phyloP scores from a whole-genome alignment of 2,113 vertebrate genomes.

The Scolopax mira region DNA sequence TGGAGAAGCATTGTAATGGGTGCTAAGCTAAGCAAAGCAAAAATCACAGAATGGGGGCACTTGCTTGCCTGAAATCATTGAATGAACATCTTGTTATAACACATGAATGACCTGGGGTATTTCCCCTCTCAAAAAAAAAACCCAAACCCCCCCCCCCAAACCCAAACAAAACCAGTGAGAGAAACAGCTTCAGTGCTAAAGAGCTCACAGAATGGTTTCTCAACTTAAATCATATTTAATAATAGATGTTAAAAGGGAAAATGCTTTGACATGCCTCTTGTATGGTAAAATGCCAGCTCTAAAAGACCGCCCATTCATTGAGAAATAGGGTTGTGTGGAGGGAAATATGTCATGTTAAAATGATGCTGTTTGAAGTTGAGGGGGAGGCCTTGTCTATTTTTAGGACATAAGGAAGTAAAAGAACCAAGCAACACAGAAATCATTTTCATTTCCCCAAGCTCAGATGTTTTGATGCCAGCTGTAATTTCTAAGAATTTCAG shows the following conservation, averaged over 20 bases:
- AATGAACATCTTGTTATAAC: background rate
- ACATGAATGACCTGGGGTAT: background rate
- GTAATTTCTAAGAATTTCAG: background rate
- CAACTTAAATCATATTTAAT: conserved; percentile 4
- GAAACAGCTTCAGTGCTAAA: background rate
- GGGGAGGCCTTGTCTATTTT: background rate
- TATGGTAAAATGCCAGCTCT: background rate
- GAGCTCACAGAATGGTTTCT: background rate
- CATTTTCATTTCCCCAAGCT: background rate
- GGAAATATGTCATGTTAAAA: background rate
- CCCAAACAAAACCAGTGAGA: background rate
- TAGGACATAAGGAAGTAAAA: background rate
- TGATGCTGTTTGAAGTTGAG: background rate
- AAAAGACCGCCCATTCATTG: background rate
- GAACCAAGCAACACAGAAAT: conserved; percentile 13
- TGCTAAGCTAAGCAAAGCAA: conserved; percentile 32
- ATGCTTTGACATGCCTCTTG: background rate
- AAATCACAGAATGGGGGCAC: background rate
- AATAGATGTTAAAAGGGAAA: background rate
- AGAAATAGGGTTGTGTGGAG: background rate
- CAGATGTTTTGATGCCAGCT: background rate
- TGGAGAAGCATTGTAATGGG: background rate
- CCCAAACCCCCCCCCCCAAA: no score
- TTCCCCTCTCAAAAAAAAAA: background rate
- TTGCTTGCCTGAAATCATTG: background rate